Evolutionary conservation across 1,140 invertebrate species (phyloP), one percentile per base, ranked within the genome.

Genomic region (Procambarus clarkii): DNA sequence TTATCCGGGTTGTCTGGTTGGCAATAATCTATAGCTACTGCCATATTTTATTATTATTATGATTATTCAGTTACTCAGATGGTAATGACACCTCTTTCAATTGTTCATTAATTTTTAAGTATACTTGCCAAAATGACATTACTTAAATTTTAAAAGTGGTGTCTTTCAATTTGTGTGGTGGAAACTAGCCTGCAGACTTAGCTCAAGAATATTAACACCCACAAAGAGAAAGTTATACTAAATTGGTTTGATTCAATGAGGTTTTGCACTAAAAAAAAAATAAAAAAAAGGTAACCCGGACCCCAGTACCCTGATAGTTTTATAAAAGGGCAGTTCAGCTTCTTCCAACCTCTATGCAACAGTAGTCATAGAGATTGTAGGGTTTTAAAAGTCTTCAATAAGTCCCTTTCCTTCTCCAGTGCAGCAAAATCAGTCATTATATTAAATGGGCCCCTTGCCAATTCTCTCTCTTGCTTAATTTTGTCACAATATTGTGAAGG

Each of bases 301-400:
- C 79, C 79, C 79, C 34, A 58, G 34, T 81, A 58, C 79, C 79
- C 79, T 81, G 79, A 81, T 81, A 81, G 54, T 81, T 81, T 81
- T 81, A 81, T 74, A 58, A 81, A 34, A 81, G 79, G 79, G 24
- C 48, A 81, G 79, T 81, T 81, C 79, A 81, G 45, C 54, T 81
- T 81, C 79, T 81, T 81, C 79, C 79, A 81, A 58, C 48, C 79
- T 81, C 79, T 81, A 81, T 81, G 79, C 79, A 81, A 81, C 54
- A 81, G 79, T 81, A 81, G 79, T 81, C 79, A 81, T 81, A 81
- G 79, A 81, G 79, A 81, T 81, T 81, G 79, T 81, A 81, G 79
- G n/a, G 24, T 58, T 81, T 81, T 54, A 81, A 81, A 81, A 58
- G 79, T 81, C n/a, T n/a, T 50, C 58, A 81, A 81, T 9, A 58